Percentiles rank a stretch among this genome's conserved stretches.
These are phyloP conservation scores for Scrobipalpa atriplicella DNA, from an alignment of 2,888 invertebrate species.

Conservation along the genomic window DNA sequence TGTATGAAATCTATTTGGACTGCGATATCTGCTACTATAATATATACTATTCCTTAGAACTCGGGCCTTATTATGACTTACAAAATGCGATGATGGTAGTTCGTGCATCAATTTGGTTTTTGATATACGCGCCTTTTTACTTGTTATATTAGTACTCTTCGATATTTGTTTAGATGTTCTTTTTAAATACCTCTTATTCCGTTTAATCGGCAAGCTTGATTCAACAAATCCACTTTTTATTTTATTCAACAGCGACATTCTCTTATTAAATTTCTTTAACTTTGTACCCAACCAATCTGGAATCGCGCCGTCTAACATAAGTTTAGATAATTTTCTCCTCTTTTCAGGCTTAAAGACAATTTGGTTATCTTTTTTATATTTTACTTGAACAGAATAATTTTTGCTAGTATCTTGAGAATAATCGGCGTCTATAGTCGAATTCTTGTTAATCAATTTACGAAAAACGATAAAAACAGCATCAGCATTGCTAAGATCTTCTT, in stretches of 20 bases:
- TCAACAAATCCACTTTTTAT: background rate
- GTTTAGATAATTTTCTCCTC: background rate
- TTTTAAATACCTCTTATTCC: background rate
- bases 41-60: too few relatives aligned
- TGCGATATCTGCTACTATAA: too few relatives aligned
- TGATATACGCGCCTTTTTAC: too few relatives aligned
- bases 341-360: background rate
- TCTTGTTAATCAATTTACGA: background rate
- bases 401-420: background rate
- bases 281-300: background rate
- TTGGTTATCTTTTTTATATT: background rate
- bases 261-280: background rate
- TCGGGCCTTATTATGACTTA: too few relatives aligned
- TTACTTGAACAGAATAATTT: background rate
- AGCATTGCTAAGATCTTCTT: background rate
- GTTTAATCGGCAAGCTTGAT: too few relatives aligned
- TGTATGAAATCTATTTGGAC: too few relatives aligned
- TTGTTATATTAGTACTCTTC: background rate
- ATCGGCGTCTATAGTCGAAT: background rate
- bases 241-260: background rate
- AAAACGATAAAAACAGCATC: background rate
- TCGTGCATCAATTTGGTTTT: too few relatives aligned
- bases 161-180: background rate
- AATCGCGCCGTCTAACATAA: background rate
- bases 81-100: too few relatives aligned